Percentiles rank a stretch among this genome's conserved stretches.
Evolutionary conservation across 2,113 vertebrate species (phyloP).

Genomic region (Amphiprion ocellaris): DNA sequence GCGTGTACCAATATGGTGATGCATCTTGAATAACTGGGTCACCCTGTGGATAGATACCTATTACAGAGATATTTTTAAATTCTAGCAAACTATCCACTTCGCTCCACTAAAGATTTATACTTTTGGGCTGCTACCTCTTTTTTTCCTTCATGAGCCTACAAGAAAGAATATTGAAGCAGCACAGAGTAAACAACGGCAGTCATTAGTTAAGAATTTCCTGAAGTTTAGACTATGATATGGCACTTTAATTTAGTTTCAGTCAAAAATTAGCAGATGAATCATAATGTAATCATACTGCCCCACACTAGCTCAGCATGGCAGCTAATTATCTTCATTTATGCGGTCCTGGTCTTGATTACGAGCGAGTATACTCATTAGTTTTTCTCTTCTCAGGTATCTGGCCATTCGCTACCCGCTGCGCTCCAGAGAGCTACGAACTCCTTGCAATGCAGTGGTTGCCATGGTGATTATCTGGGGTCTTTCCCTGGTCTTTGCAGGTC

Average conservation of each 20-base stretch:
- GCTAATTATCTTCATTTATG: not conserved
- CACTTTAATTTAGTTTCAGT: not conserved
- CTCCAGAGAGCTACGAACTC: constrained; percentile 88
- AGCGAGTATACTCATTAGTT: constrained; percentile 20
- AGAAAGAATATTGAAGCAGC: not conserved
- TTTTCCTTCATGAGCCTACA: not conserved
- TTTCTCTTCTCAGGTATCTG: constrained; percentile 83
- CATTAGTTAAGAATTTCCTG: not conserved
- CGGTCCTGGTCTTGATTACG: not conserved
- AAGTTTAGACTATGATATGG: not conserved
- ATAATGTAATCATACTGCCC: not conserved
- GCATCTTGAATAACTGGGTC: too few species aligned
- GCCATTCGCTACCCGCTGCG: constrained; percentile 90
- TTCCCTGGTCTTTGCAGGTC: constrained; percentile 88
- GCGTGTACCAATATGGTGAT: too few species aligned
- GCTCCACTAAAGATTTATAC: too few species aligned
- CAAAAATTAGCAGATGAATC: not conserved
- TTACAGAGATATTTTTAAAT: too few species aligned
- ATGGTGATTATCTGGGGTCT: constrained; percentile 92
- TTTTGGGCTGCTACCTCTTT: too few species aligned
- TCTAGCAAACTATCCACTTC: too few species aligned
- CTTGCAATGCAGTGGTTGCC: constrained; percentile 86
- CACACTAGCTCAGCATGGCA: not conserved
- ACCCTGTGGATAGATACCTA: too few species aligned
- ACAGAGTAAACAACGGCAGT: not conserved